A percentile compares a stretch with the other conserved stretches of the same genome.
phyloP scores from a whole-genome alignment of 2,797 vertebrate genomes.

The Gymnoscopelus braueri region DNA sequence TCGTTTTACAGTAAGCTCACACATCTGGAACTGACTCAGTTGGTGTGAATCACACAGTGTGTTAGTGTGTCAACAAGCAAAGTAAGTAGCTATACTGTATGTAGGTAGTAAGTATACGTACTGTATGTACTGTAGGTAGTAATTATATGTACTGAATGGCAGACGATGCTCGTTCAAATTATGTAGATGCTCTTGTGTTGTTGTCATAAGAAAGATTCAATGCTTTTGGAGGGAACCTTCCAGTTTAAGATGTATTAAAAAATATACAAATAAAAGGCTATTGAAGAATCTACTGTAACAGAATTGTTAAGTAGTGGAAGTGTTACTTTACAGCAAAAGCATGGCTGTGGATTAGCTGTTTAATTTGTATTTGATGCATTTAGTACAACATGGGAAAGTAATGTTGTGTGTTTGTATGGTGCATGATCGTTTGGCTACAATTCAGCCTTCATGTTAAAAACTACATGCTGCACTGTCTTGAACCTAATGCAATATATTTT shows the following conservation, averaged over 20 bases:
- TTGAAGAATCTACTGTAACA: constrained; percentile 24
- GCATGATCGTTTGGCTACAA: too few species aligned
- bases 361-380: too few species aligned
- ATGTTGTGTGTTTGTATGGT: background rate
- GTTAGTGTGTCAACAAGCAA: constrained; percentile 42
- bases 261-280: constrained; percentile 8
- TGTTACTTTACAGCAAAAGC: too few species aligned
- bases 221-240: constrained; percentile 41
- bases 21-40: constrained; percentile 26
- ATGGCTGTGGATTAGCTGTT: too few species aligned
- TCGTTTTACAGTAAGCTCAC: background rate
- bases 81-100: constrained; percentile 5
- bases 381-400: too few species aligned
- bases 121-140: background rate
- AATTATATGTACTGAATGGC: too few species aligned
- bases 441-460: too few species aligned
- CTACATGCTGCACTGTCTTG: too few species aligned
- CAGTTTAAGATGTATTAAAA: background rate
- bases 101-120: background rate
- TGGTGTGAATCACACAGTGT: constrained; percentile 21
- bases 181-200: background rate
- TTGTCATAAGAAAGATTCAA: constrained; percentile 31
- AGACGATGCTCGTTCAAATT: background rate
- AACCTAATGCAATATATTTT: too few species aligned
- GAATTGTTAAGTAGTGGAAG: constrained; percentile 44